These are phyloP conservation scores for Salarias fasciatus DNA, from an alignment of 2,797 vertebrate genomes.

Conservation along the genomic window DNA sequence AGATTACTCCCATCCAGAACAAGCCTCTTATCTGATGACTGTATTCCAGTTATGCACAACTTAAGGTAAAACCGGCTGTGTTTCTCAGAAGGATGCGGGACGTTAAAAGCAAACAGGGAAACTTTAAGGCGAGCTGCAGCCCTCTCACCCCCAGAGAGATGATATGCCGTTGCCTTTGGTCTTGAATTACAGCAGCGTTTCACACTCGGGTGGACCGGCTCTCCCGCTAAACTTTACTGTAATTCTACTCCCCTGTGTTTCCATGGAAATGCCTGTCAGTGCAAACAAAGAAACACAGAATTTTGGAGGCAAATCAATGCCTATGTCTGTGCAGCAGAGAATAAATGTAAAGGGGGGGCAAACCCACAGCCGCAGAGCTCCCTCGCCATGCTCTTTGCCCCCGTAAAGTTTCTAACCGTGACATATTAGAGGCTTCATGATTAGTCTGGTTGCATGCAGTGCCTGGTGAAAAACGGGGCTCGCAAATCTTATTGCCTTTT, in stretches of 20 bases:
- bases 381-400: constrained; percentile 2
- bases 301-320: constrained; percentile 59
- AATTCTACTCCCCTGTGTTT: constrained; percentile 61
- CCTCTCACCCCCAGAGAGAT: constrained; percentile 18
- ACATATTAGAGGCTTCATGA: constrained; percentile 15
- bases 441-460: constrained; percentile 6
- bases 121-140: constrained; percentile 15
- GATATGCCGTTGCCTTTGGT: constrained; percentile 35
- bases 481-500: background rate
- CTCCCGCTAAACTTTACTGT: constrained; percentile 50
- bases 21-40: constrained; percentile 26
- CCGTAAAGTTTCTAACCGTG: constrained; percentile 23
- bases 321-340: constrained; percentile 30
- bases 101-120: constrained; percentile 19
- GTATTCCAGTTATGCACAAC: constrained; percentile 26
- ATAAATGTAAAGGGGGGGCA: constrained; percentile 6
- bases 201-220: constrained; percentile 51
- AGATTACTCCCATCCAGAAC: constrained; percentile 30
- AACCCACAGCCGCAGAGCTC: constrained; percentile 8
- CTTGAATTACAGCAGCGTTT: constrained; percentile 51
- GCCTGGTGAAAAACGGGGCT: constrained; percentile 18
- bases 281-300: constrained; percentile 62
- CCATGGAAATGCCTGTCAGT: constrained; percentile 65
- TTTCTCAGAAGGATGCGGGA: constrained; percentile 27
- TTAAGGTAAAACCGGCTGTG: constrained; percentile 26